Percentiles rank a stretch among this genome's conserved stretches.
Evolutionary conservation across 2,113 vertebrate species (phyloP).

Genomic region (Perognathus longimembris): DNA sequence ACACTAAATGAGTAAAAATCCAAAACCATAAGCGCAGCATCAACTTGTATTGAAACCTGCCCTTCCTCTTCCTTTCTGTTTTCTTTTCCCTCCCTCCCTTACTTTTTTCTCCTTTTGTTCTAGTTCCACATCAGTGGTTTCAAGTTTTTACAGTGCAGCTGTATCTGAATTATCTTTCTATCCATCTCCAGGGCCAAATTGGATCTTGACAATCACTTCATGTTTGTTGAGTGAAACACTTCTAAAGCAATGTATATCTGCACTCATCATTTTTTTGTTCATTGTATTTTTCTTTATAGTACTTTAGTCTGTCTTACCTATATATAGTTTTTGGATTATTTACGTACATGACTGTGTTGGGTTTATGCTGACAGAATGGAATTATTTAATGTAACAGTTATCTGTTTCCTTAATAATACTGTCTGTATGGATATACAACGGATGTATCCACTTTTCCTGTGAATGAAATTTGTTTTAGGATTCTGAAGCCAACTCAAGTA

Average conservation of each 20-base stretch:
- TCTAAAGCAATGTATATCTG: background rate
- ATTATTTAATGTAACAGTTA: background rate
- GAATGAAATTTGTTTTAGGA: background rate
- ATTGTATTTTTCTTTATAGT: background rate
- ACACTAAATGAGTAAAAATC: no score
- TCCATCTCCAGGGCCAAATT: background rate
- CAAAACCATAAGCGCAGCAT: background rate
- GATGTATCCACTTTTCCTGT: background rate
- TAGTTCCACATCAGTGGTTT: background rate
- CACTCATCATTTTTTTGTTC: background rate
- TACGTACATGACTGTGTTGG: background rate
- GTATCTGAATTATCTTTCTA: background rate
- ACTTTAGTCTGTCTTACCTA: background rate
- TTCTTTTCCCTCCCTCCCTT: background rate
- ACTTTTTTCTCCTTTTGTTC: background rate
- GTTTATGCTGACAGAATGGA: background rate
- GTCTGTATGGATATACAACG: background rate
- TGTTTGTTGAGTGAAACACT: slow-evolving; percentile 18
- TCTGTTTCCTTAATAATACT: background rate
- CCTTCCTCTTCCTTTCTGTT: background rate
- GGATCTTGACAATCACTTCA: background rate
- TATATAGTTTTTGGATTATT: background rate
- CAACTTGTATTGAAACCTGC: background rate
- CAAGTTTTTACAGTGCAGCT: background rate
- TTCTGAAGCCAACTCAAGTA: background rate